Evolutionary conservation across 2,888 invertebrate genomes (phyloP).

Genomic region (Euclidia mi): DNA sequence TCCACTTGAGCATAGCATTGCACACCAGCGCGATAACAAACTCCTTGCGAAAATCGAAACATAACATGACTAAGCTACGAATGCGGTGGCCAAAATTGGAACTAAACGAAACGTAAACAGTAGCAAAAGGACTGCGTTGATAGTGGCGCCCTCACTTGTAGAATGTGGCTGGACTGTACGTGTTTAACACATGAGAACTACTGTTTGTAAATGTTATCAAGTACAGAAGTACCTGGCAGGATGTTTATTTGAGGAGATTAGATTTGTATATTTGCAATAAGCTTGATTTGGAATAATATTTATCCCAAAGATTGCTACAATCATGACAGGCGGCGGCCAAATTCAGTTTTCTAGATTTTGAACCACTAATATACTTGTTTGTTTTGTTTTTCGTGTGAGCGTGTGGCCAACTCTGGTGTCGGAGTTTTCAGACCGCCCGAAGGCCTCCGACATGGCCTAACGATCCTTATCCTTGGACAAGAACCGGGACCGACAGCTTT

Average conservation of each 20-base stretch:
- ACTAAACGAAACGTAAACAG: not conserved
- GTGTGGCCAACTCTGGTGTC: too few relatives aligned
- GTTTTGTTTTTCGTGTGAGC: too few relatives aligned
- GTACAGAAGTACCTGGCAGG: not conserved
- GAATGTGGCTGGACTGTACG: not conserved
- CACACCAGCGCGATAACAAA: conserved; percentile 27
- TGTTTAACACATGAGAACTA: not conserved
- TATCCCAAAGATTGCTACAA: too few relatives aligned
- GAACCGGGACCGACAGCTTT: too few relatives aligned
- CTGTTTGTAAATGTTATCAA: not conserved
- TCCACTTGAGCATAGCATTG: conserved; percentile 15
- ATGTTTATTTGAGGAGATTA: not conserved
- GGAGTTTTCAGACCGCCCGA: too few relatives aligned
- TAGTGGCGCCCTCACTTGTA: not conserved
- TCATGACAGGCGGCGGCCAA: too few relatives aligned
- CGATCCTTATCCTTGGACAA: too few relatives aligned
- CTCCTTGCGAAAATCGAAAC: conserved; percentile 10
- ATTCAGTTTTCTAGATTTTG: too few relatives aligned
- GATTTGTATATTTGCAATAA: too few relatives aligned
- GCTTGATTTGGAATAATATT: too few relatives aligned
- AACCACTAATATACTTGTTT: too few relatives aligned
- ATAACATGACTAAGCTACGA: not conserved
- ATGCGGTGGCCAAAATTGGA: not conserved
- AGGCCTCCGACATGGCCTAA: too few relatives aligned
- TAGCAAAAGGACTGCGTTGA: not conserved